Percentiles rank a stretch among this genome's conserved stretches.
Evolutionary conservation across 2,888 invertebrate genomes (phyloP).

Genomic region (Gibbula magus): DNA sequence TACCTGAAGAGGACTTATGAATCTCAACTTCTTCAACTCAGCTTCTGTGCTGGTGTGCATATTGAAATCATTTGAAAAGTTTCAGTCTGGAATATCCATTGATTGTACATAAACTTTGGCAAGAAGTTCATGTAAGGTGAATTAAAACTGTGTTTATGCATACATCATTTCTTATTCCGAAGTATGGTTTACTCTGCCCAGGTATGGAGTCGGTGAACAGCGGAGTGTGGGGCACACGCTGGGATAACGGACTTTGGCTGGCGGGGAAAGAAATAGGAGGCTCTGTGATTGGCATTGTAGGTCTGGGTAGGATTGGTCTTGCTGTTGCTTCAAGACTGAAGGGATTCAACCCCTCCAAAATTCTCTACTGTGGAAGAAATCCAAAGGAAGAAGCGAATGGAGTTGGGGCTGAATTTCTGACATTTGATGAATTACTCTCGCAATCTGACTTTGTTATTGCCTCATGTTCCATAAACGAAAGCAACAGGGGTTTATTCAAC

Average conservation of each 20-base stretch:
- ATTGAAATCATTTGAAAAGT: no score
- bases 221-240: constrained; percentile 89
- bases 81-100: no score
- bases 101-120: no score
- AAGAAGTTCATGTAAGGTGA: no score
- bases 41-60: no score
- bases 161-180: no score
- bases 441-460: constrained; percentile 91
- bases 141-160: no score
- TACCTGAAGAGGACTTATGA: no score
- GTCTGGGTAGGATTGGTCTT: constrained; percentile 76
- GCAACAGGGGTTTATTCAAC: constrained; percentile 84
- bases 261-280: constrained; percentile 87
- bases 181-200: constrained; percentile 31
- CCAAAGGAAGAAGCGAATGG: constrained; percentile 77
- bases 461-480: constrained; percentile 85
- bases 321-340: constrained; percentile 86
- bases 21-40: no score
- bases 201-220: constrained; percentile 73
- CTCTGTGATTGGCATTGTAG: constrained; percentile 81
- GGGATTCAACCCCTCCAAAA: constrained; percentile 83
- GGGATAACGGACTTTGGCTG: constrained; percentile 86
- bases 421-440: constrained; percentile 83
- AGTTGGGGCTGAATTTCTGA: constrained; percentile 82
- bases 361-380: constrained; percentile 85